These are phyloP conservation scores for Hemicordylus capensis DNA, from an alignment of 2,113 vertebrate genomes.

Conservation along the genomic window DNA sequence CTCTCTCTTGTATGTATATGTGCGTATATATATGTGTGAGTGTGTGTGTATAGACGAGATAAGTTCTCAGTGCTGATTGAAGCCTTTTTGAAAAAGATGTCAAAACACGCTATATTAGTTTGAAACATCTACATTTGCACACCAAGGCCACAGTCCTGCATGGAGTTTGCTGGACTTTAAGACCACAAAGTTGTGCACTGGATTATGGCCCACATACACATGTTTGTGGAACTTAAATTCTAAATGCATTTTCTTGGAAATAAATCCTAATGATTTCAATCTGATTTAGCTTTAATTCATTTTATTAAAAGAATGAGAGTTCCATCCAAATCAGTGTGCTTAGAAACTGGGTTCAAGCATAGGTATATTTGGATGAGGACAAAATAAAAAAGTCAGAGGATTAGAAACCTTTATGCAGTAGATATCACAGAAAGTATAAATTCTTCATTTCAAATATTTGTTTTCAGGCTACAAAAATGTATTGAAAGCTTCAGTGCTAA, in stretches of 20 bases:
- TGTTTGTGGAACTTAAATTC: not conserved
- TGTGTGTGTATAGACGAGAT: too few relatives aligned
- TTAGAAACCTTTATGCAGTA: not conserved
- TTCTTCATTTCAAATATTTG: constrained; percentile 44
- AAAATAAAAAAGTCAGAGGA: not conserved
- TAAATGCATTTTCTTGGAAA: not conserved
- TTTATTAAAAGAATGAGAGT: not conserved
- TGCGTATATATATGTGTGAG: too few relatives aligned
- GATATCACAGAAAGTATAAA: not conserved
- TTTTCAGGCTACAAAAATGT: constrained; percentile 41
- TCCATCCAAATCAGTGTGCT: not conserved
- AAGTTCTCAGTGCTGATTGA: not conserved
- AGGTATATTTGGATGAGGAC: fast-evolving
- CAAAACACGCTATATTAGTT: not conserved
- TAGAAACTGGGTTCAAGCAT: too few relatives aligned
- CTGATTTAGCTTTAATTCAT: not conserved
- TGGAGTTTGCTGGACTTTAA: not conserved
- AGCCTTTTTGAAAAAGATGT: not conserved
- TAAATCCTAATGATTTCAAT: not conserved
- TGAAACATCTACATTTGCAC: constrained; percentile 4
- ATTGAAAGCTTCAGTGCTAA: constrained; percentile 37
- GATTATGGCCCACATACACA: not conserved
- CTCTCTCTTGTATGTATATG: too few relatives aligned
- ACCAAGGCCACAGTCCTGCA: not conserved
- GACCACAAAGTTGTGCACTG: not conserved